Conservation (phyloP, 2,888 invertebrate species). For the Ectropis crepuscularia region DNA sequence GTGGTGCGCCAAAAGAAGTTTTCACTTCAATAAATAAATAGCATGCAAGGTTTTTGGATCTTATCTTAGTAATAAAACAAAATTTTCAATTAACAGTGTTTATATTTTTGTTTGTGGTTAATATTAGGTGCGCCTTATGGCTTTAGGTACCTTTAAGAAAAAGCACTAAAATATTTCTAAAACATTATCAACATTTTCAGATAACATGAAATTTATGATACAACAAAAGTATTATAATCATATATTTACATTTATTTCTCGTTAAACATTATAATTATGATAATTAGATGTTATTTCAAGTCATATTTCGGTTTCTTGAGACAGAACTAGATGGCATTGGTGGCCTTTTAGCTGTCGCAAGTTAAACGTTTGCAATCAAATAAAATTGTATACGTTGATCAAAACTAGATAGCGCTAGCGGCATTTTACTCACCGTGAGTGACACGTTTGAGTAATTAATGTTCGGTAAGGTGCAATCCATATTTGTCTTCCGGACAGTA, state of each 20-base stretch:
- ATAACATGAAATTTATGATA: constrained; percentile 68
- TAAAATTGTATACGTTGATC: too few species aligned
- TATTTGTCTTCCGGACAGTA: too few species aligned
- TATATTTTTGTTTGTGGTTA: constrained; percentile 82
- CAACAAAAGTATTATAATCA: constrained; percentile 65
- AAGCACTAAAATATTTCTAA: constrained; percentile 78
- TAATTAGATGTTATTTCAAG: constrained; percentile 41
- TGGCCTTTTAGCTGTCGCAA: too few species aligned
- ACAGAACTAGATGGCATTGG: too few species aligned
- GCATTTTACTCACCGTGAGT: too few species aligned
- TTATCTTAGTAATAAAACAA: constrained; percentile 49
- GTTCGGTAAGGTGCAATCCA: too few species aligned
- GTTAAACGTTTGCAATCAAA: too few species aligned
- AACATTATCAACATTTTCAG: constrained; percentile 72
- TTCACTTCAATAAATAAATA: too few species aligned
- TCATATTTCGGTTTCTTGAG: constrained; percentile 2
- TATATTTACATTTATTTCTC: constrained; percentile 51
- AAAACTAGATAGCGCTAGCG: too few species aligned
- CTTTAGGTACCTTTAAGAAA: constrained; percentile 75
- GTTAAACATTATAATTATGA: constrained; percentile 33
- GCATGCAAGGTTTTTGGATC: background rate
- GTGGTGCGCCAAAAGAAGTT: too few species aligned
- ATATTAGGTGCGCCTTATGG: constrained; percentile 79
- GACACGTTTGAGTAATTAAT: too few species aligned
- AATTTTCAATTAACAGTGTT: constrained; percentile 80